Base-by-base conservation (phyloP, 2,113 vertebrate species). In the Triplophysa siluroides region DNA sequence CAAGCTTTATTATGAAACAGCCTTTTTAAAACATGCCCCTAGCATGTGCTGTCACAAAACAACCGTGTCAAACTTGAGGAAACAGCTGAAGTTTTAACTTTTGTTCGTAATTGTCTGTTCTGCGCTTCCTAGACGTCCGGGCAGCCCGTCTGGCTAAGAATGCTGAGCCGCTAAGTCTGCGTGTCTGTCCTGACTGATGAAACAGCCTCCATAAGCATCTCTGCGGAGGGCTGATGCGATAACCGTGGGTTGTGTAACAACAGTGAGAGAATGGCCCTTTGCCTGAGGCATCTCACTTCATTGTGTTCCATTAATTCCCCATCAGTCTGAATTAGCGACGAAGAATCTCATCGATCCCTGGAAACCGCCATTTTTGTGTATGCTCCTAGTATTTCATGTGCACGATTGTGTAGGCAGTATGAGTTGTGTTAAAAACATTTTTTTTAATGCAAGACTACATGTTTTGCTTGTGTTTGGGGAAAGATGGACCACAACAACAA, bases 231-330 rank as follows among this genome's bases (percentile, higher is more conserved):
- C 12, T 21, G 23, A 12, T 50, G 63, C 41, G 14, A 73, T 47
- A 68, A 43, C 47, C 71, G 66, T 38, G 52, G 62, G 52, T 84
- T 82, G 61, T 78, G 68, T 61, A 78, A 82, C 58, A 52, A 58
- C 67, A 66, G 43, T 60, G 77, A 60, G 43, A 79, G 68, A 52
- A 75, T 69, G 69, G 63, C 43, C 2, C 45, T 67, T 47, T 81
- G 69, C 70, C 75, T 54, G 24, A 52, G 61, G 64, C 56, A 72
- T 67, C 66, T 73, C 43, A 58, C 52, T 60, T 60, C 65, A 77
- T 63, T 79, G 77, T 65, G 78, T 85, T 79, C 70, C 67, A 82
- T 79, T 85, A 56, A 84, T 77, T 79, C 71, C 60, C 70, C 64
- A 76, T 81, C 69, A 78, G 38, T 81, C 79, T 60, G 76, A 84